Evolutionary conservation across 2,888 invertebrate species (phyloP).

Genomic region (Euclidia mi): DNA sequence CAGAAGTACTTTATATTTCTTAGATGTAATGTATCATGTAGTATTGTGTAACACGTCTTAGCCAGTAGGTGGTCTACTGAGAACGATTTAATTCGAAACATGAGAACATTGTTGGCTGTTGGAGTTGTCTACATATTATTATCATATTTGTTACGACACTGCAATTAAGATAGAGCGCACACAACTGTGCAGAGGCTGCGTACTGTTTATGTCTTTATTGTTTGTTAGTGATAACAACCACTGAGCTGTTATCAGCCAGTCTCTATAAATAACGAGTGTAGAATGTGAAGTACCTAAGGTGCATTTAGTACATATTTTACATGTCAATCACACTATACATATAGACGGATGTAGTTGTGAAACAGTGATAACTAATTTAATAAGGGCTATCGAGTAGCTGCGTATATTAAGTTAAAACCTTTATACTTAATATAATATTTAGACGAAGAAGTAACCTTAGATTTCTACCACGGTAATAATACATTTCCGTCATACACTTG

Average conservation of each 20-base stretch:
- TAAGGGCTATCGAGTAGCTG: too few relatives aligned
- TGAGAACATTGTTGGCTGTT: conserved; percentile 15
- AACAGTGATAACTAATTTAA: too few relatives aligned
- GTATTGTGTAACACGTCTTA: too few relatives aligned
- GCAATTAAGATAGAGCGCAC: conserved; percentile 62
- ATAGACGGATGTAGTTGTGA: too few relatives aligned
- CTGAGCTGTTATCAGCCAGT: conserved; percentile 75
- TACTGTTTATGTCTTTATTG: conserved; percentile 76
- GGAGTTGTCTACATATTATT: conserved; percentile 36
- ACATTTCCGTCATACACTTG: too few relatives aligned
- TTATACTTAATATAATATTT: too few relatives aligned
- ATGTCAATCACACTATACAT: conserved; percentile 36
- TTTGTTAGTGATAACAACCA: conserved; percentile 78
- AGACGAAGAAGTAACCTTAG: too few relatives aligned
- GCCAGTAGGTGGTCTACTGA: too few relatives aligned
- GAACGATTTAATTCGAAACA: neutral
- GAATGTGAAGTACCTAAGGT: conserved; percentile 25
- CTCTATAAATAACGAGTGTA: conserved; percentile 71
- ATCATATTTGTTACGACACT: conserved; percentile 58
- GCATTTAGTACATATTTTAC: too few relatives aligned
- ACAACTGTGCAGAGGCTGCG: conserved; percentile 47
- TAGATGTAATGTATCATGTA: neutral
- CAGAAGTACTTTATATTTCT: neutral
- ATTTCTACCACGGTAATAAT: too few relatives aligned
- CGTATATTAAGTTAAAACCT: too few relatives aligned